A percentile compares a stretch with the other conserved stretches of the same genome.
Evolutionary conservation across 2,797 vertebrate genomes (phyloP).

Genomic region (Momotus momota): DNA sequence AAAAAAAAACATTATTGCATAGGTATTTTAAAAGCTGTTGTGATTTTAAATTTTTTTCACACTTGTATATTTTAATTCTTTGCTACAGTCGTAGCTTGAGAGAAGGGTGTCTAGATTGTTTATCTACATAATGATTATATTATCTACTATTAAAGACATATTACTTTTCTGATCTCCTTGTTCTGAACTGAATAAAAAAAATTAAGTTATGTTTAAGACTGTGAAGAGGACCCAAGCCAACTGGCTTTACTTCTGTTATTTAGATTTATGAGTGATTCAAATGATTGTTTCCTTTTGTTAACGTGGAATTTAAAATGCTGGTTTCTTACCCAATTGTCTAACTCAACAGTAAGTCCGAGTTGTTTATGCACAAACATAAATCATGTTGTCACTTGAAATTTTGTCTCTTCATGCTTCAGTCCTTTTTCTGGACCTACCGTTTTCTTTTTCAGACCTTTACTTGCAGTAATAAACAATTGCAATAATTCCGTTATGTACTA

Average conservation of each 20-base stretch:
- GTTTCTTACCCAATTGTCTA: neutral
- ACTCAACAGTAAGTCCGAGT: neutral
- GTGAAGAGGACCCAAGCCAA: neutral
- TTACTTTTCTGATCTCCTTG: neutral
- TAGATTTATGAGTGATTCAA: neutral
- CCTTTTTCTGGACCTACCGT: neutral
- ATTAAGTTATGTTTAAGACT: neutral
- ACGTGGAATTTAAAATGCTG: neutral
- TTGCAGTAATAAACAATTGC: neutral
- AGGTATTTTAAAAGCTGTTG: neutral
- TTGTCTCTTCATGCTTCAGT: neutral
- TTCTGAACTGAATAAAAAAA: neutral
- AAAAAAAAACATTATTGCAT: neutral
- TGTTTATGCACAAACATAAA: slow-evolving; percentile 9
- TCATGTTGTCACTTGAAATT: neutral
- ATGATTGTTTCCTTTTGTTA: slow-evolving; percentile 6
- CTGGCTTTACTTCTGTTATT: neutral
- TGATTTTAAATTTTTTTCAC: neutral
- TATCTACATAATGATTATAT: neutral
- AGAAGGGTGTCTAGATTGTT: neutral
- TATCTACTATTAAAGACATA: neutral
- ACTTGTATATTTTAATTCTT: neutral
- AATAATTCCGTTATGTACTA: neutral
- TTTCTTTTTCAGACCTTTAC: neutral
- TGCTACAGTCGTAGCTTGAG: neutral